Percentiles rank a stretch among this genome's conserved stretches.
Conservation (phyloP, 2,888 invertebrate genomes). For the Mesopsocus fuscifrons region DNA sequence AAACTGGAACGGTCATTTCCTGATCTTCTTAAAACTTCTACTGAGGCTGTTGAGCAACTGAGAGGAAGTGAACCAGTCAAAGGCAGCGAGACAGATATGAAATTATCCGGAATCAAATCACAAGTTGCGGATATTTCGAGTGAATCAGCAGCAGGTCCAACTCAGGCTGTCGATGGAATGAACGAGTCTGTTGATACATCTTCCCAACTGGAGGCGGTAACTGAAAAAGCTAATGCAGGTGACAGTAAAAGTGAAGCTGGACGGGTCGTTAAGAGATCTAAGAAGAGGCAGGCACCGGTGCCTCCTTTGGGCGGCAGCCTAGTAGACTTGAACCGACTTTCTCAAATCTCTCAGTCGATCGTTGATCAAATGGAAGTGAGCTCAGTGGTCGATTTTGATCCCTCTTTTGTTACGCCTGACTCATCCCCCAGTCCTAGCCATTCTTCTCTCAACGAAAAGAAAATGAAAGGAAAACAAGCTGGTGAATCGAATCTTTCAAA, state of each 20-base stretch:
- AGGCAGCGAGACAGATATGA: neutral
- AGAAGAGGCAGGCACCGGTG: slow-evolving; percentile 29
- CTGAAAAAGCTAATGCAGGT: slow-evolving; percentile 20
- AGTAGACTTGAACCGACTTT: neutral
- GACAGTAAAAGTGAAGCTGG: slow-evolving; percentile 23
- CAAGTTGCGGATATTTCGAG: neutral
- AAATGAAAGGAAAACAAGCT: slow-evolving; percentile 1
- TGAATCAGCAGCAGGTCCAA: neutral
- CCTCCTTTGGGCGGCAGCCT: slow-evolving; percentile 21
- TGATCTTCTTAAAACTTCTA: neutral
- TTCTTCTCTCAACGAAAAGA: slow-evolving; percentile 4
- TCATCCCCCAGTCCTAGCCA: neutral
- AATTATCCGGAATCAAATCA: neutral
- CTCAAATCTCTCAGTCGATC: slow-evolving; percentile 12
- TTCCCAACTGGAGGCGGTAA: slow-evolving; percentile 9
- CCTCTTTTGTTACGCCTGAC: neutral
- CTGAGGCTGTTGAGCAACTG: neutral
- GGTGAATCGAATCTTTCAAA: slow-evolving; percentile 7
- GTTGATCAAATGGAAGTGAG: slow-evolving; percentile 13
- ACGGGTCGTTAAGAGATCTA: slow-evolving; percentile 25
- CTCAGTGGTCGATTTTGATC: neutral
- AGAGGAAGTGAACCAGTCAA: neutral
- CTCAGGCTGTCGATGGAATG: neutral
- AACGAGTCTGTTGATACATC: neutral
- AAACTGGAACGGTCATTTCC: no score